These are phyloP conservation scores for Leuciscus idus DNA, from an alignment of 2,113 vertebrate species.

Conservation along the genomic window DNA sequence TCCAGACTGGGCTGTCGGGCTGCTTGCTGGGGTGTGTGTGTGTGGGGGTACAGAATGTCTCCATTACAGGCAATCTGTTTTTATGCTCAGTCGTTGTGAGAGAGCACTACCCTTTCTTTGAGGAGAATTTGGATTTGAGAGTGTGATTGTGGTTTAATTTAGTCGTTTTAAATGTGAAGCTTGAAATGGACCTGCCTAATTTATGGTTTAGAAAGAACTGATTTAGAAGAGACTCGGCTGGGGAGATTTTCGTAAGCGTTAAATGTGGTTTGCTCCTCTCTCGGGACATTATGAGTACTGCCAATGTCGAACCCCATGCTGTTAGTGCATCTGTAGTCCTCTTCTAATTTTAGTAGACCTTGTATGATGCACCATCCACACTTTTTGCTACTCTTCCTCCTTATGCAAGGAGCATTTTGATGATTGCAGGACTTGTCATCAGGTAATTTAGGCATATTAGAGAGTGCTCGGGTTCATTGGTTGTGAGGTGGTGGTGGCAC, in stretches of 20 bases:
- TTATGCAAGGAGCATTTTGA: neutral
- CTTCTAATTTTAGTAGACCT: conserved; percentile 18
- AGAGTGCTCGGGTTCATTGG: neutral
- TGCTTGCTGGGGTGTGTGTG: neutral
- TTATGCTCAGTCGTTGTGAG: neutral
- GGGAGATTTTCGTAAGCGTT: neutral
- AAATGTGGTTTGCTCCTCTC: neutral
- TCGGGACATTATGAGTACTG: conserved; percentile 20
- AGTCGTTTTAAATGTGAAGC: neutral
- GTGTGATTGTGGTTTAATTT: neutral
- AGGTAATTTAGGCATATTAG: neutral
- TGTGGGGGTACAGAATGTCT: neutral
- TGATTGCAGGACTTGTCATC: neutral
- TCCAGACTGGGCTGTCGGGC: neutral
- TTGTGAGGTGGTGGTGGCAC: neutral
- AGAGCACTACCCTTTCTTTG: neutral
- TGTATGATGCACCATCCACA: neutral
- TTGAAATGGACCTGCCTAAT: neutral
- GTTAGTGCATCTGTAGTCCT: conserved; percentile 33
- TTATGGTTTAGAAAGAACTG: no score
- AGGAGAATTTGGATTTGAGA: neutral
- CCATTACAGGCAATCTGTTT: neutral
- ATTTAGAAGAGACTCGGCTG: neutral
- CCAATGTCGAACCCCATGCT: conserved; percentile 12
- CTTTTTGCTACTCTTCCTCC: neutral